Evolutionary conservation across 2,888 invertebrate genomes (phyloP), one percentile per base, ranked within the genome.

Genomic region (Thymelicus acteon): DNA sequence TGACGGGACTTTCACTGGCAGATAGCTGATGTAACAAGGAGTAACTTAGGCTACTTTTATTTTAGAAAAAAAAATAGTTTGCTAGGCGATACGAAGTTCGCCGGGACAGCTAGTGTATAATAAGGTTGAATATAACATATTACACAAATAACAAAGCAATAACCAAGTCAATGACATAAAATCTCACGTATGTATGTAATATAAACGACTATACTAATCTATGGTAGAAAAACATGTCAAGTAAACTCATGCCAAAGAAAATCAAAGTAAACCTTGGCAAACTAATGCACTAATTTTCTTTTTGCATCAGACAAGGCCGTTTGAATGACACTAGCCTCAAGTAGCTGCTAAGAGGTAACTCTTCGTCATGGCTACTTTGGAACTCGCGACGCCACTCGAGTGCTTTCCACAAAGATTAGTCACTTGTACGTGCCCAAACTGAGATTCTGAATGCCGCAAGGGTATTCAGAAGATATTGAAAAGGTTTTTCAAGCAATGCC

Each of bases 381-480:
- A 70, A 64, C 70, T 70, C 64, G 63, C 58, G 64, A 60, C 58
- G 47, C 58, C 60, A 40, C 49, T 70, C n/a, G 58, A 70, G 70
- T 40, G 64, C 64, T 64, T 70, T 64, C 44, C 49, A 49, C 58
- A 64, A 63, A 64, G 64, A 70, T 70, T 70, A 70, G 64, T 70
- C 60, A 64, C 70, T 64, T 70, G 70, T 70, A 70, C 70, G 70
- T 70, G 70, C 64, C 70, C 70, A 64, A 70, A 70, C 64, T 70
- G 48, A 49, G 49, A 64, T 70, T 70, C 70, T 39, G 60, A 40
- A 60, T 49, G 63, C 40, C 64, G 48, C 64, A 31, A 70, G 70
- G 19, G 64, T 39, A 58, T 70, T 70, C 31, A 63, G 0, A 49
- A 49, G 58, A 70, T 64, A 70, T 70, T 60, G 64, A 63, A 49